Conservation (phyloP, 2,797 vertebrate species). For the Macropus fuliginosus region DNA sequence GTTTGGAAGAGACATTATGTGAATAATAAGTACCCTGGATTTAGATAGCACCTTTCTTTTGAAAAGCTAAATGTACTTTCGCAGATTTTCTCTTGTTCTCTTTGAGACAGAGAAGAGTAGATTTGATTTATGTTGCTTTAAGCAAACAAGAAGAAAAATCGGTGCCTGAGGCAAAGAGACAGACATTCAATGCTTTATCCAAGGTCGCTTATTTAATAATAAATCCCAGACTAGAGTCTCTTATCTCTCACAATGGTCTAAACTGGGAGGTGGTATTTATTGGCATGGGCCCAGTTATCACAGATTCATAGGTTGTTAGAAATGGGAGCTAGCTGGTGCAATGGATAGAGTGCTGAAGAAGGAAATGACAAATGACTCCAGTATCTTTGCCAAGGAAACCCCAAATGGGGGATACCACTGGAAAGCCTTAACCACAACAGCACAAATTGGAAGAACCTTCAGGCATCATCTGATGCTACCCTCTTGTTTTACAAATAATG, state of each 20-base stretch:
- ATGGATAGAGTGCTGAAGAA: background rate
- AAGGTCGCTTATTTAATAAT: constrained; percentile 28
- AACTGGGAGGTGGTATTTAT: background rate
- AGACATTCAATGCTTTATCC: constrained; percentile 18
- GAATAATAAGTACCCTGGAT: constrained; percentile 34
- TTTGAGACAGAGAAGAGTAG: constrained; percentile 30
- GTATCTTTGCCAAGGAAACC: background rate
- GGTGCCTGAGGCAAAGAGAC: constrained; percentile 24
- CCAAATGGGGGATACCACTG: background rate
- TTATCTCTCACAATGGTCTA: background rate
- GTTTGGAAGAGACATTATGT: constrained; percentile 5
- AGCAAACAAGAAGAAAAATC: constrained; percentile 38
- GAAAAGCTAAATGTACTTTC: constrained; percentile 35
- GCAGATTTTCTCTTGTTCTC: background rate
- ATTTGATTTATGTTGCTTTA: constrained; percentile 51
- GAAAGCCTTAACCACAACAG: background rate
- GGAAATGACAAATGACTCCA: background rate
- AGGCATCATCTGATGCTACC: background rate
- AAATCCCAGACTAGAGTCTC: constrained; percentile 1
- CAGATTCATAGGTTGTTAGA: background rate
- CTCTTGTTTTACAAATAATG: background rate
- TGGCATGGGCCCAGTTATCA: background rate
- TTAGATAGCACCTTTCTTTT: constrained; percentile 7
- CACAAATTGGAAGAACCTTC: background rate
- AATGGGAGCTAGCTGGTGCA: background rate